These are phyloP conservation scores for Zaprionus davidi DNA, from an alignment of 1,140 invertebrate species.

Conservation along the genomic window DNA sequence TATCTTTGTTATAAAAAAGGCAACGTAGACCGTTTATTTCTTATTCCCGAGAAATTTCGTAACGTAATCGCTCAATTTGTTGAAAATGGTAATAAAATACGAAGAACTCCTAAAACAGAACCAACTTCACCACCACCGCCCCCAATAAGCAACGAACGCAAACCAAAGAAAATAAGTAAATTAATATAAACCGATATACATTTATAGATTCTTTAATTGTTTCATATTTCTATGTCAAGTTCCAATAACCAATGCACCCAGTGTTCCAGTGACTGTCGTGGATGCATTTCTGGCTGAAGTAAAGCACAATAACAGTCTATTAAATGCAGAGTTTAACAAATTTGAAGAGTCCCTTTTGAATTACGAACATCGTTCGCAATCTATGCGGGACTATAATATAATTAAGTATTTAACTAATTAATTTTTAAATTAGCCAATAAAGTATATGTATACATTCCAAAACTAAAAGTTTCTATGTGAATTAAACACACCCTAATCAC, in stretches of 20 bases:
- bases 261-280: constrained; percentile 19
- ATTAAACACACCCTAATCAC: neutral
- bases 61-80: constrained; percentile 74
- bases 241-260: neutral
- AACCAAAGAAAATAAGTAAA: constrained; percentile 27
- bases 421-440: neutral
- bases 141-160: constrained; percentile 4
- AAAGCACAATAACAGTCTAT: constrained; percentile 58
- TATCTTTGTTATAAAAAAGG: constrained; percentile 79
- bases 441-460: neutral
- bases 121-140: neutral
- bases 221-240: neutral
- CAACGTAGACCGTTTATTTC: constrained; percentile 65
- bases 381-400: constrained; percentile 61
- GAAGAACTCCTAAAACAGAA: neutral
- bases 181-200: neutral
- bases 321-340: constrained; percentile 55
- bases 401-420: constrained; percentile 44
- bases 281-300: constrained; percentile 56
- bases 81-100: constrained; percentile 59
- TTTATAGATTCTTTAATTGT: neutral
- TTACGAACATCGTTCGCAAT: constrained; percentile 70
- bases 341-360: constrained; percentile 58
- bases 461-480: neutral
- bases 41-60: constrained; percentile 71